Evolutionary conservation across 2,113 vertebrate species (phyloP), one percentile per base, ranked within the genome.

Genomic region (Neolamprologus toae): DNA sequence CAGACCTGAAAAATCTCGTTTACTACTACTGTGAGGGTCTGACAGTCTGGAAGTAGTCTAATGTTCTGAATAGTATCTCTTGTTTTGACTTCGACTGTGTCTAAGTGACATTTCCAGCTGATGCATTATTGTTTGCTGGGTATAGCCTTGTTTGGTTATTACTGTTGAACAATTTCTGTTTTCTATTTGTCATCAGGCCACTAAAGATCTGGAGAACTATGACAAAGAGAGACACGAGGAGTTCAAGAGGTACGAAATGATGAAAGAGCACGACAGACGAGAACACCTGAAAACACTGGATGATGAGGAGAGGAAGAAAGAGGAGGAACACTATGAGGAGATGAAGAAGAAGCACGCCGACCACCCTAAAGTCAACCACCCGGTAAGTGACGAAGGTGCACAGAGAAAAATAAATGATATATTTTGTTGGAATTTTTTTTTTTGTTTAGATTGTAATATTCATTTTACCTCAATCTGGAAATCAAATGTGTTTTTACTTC

Each of bases 331-430:
- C 90, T 99, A 97, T 87, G 97, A 98, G 86, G 98, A 99, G 93
- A 97, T 99, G 98, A 99, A 96, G 96, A 99, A 97, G 96, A 99
- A 98, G 83, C 99, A 99, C 47, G 97, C 97, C 28, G 96, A 98
- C 92, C 98, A 99, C 81, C 99, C 98, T 53, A 99, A 99, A 97
- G 96, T 99, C 92, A 99, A 99, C 91, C 98, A 99, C 90, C 99
- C 99, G 9, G 99, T 99, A 96, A 96, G 97, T 23, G 63, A 81
- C 5, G 3, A 2, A 28, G 7, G 1, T 14, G 16, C 59, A 81
- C 14, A 37, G 8, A 78, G 71, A 19, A 28, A 49, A 49, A 49
- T 47, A 78, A 31, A 78, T 28, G 16, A 71, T 9, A 45, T 73
- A 45, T 73, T 73, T 45, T 73, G 40, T 45, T 45, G 40, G 37